Evolutionary conservation across 1,140 invertebrate genomes (phyloP).

Genomic region (Halesus radiatus): DNA sequence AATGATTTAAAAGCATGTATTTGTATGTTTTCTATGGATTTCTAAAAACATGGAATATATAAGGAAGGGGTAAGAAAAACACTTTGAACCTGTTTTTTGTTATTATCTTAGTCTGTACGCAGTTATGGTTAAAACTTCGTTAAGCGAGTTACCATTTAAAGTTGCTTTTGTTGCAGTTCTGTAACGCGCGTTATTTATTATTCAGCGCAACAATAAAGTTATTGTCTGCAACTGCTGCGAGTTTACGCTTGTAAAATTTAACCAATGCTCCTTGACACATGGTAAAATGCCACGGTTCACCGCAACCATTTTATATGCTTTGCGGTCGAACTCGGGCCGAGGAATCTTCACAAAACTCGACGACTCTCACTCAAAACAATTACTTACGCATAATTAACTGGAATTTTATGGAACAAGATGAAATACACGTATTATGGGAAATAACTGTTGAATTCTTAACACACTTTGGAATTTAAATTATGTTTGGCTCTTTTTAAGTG

Average conservation of each 20-base stretch:
- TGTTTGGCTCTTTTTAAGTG: neutral
- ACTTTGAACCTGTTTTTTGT: too few species aligned
- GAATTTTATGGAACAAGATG: neutral
- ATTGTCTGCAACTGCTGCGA: slow-evolving; percentile 28
- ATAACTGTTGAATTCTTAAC: neutral
- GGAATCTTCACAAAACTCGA: slow-evolving; percentile 32
- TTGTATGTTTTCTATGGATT: too few species aligned
- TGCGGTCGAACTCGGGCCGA: slow-evolving; percentile 26
- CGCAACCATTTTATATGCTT: slow-evolving; percentile 32
- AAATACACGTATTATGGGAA: neutral
- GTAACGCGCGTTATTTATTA: slow-evolving; percentile 14
- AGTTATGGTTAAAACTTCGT: neutral
- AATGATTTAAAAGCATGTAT: too few species aligned
- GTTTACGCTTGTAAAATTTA: slow-evolving; percentile 29
- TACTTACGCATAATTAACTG: slow-evolving; percentile 35
- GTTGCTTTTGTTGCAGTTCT: slow-evolving; percentile 6
- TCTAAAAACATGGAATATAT: too few species aligned
- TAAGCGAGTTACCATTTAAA: neutral
- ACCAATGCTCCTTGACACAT: slow-evolving; percentile 38
- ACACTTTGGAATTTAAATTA: neutral
- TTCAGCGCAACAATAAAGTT: slow-evolving; percentile 35
- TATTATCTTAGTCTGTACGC: neutral
- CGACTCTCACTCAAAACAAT: slow-evolving; percentile 21
- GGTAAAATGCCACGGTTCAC: slow-evolving; percentile 20
- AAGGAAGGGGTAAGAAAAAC: too few species aligned